These are phyloP conservation scores for Hippocampus guttulatus DNA, from an alignment of 2,113 vertebrate genomes.

Conservation along the genomic window DNA sequence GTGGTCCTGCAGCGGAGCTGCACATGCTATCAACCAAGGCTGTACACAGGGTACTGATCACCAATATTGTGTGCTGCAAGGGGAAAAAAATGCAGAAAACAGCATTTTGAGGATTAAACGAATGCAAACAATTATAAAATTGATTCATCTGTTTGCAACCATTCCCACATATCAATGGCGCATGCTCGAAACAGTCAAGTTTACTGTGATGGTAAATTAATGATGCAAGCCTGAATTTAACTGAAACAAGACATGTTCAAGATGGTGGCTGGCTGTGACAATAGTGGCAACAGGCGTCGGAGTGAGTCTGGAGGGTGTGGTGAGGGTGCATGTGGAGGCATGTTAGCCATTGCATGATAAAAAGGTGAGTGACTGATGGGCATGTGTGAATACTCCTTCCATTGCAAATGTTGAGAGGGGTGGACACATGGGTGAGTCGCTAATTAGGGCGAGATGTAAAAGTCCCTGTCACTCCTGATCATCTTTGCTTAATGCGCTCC, in stretches of 20 bases:
- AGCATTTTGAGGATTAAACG: conserved; percentile 1
- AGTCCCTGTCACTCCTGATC: conserved; percentile 63
- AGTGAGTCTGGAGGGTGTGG: conserved; percentile 14
- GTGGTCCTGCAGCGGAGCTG: conserved; percentile 1
- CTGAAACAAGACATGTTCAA: conserved; percentile 14
- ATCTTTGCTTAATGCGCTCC: conserved; percentile 59
- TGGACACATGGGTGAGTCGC: conserved; percentile 29
- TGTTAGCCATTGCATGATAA: conserved; percentile 10
- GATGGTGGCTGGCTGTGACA: conserved; percentile 52
- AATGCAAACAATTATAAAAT: background rate
- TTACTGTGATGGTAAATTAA: conserved; percentile 7
- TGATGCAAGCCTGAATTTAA: background rate
- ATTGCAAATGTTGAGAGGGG: conserved; percentile 35
- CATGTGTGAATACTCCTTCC: conserved; percentile 49
- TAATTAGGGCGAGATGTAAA: conserved; percentile 67
- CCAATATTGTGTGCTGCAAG: background rate
- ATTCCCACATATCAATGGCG: background rate
- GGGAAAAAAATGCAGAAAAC: background rate
- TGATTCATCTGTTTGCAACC: background rate
- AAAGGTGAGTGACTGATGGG: conserved; percentile 53
- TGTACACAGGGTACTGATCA: conserved; percentile 3
- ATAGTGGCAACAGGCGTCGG: conserved; percentile 37
- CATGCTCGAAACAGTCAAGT: background rate
- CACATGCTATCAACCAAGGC: conserved; percentile 9
- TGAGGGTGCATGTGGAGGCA: background rate